Evolutionary conservation across 2,888 invertebrate species (phyloP).

Genomic region (Operophtera brumata): DNA sequence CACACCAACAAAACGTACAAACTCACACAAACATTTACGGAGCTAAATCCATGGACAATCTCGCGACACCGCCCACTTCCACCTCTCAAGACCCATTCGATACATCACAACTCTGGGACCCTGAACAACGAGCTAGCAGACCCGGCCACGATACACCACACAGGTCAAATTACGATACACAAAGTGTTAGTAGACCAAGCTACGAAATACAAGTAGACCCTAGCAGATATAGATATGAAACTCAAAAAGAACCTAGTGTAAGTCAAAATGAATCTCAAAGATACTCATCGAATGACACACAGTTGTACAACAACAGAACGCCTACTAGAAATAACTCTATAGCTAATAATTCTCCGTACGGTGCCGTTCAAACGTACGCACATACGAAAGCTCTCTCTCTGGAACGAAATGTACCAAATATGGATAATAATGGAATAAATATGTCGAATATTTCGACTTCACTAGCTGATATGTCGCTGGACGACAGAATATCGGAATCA

Average conservation of each 20-base stretch:
- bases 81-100: slow-evolving; percentile 62
- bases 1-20: slow-evolving; percentile 43
- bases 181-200: slow-evolving; percentile 31
- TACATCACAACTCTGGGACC: slow-evolving; percentile 59
- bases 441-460: slow-evolving; percentile 36
- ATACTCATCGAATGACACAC: slow-evolving; percentile 44
- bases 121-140: slow-evolving; percentile 34
- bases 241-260: slow-evolving; percentile 22
- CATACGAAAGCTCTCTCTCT: slow-evolving; percentile 50
- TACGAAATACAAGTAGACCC: slow-evolving; percentile 35
- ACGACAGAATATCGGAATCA: slow-evolving; percentile 74
- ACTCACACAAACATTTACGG: slow-evolving; percentile 55
- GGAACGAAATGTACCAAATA: slow-evolving; percentile 46
- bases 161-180: slow-evolving; percentile 28
- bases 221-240: slow-evolving; percentile 21
- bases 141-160: slow-evolving; percentile 32
- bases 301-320: slow-evolving; percentile 52
- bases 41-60: slow-evolving; percentile 68
- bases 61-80: slow-evolving; percentile 41
- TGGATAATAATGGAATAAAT: slow-evolving; percentile 37
- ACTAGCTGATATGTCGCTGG: slow-evolving; percentile 65
- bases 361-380: slow-evolving; percentile 40
- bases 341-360: slow-evolving; percentile 43
- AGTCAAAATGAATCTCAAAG: slow-evolving; percentile 57
- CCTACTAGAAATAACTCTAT: slow-evolving; percentile 44